Conservation (phyloP, 2,797 vertebrate species). For the Pseudocheirus occidentalis region DNA sequence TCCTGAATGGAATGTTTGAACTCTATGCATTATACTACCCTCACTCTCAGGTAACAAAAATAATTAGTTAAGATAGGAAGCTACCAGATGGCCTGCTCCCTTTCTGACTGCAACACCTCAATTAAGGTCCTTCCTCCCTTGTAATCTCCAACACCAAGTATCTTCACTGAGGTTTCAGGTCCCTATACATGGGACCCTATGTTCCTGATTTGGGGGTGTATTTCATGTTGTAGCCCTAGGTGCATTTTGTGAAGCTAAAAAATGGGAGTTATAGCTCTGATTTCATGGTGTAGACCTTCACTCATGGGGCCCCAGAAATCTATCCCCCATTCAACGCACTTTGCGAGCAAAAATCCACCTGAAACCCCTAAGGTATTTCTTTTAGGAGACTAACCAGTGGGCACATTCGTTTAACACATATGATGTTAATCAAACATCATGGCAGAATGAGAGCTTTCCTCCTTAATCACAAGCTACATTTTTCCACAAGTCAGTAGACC, state of each 20-base stretch:
- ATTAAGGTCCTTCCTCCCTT: background rate
- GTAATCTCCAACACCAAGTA: background rate
- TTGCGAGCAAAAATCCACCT: background rate
- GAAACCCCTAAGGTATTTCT: background rate
- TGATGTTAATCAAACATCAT: background rate
- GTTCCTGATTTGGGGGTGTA: background rate
- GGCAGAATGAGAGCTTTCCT: background rate
- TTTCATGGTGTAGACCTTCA: background rate
- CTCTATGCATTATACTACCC: background rate
- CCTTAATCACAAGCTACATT: background rate
- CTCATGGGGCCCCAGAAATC: background rate
- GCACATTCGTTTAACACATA: background rate
- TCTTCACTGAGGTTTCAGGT: background rate
- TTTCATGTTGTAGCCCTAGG: background rate
- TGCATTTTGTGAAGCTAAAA: background rate
- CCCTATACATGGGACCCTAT: background rate
- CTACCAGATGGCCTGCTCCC: background rate
- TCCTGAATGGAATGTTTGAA: background rate
- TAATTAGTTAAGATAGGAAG: constrained; percentile 11
- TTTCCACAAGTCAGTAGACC: background rate
- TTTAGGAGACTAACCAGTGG: background rate
- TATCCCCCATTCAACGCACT: background rate
- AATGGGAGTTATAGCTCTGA: background rate
- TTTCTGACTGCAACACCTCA: background rate
- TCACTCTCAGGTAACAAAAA: background rate